Base-by-base conservation (phyloP, 2,797 vertebrate species). In the Thaleichthys pacificus region DNA sequence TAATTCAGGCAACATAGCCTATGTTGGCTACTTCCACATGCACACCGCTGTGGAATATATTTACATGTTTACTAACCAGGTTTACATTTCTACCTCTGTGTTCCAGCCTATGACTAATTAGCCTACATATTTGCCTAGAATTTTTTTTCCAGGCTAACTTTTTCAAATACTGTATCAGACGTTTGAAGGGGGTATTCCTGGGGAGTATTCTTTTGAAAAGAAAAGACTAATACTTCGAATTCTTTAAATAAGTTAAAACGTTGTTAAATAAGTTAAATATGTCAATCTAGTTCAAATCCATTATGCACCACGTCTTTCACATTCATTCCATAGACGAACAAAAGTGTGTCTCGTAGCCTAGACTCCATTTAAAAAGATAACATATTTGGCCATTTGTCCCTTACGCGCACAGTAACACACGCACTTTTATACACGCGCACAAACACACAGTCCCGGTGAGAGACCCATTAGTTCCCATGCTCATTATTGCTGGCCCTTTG, bases 401-500 rank as follows among this genome's bases (percentile, higher is more conserved):
- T 28, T 12, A 11, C 15, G 28, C 28, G 5, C 22, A 28, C 61
- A 24, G 11, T 38, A 35, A 66, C 32, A 42, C 32, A 42, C 30
- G 19, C 61, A 28, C 9, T 47, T 47, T 47, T 47, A 65, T 28
- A 66, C 32, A 42, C 32, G 22, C 30, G 8, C 61, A 28, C 3
- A 17, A 30, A 62, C 24, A 30, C 61, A 28, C 61, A 32, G 42
- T 49, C 38, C 21, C 21, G 22, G 64, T 49, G 32, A 65, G 63
- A 42, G n/a, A 22, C 14, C 65, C n/a, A 28, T 66, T 66, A 66
- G 66, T 68, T 68, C 66, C 49, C 49, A 68, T 68, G 49, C 49
- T 68, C 66, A 68, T 68, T 68, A 56, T n/a, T 56, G 24, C 66
- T 19, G 24, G 17, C 22, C 66, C 66, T 68, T 67, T 67, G 66